phyloP scores from a whole-genome alignment of 2,113 vertebrate species.

The Carollia perspicillata region DNA sequence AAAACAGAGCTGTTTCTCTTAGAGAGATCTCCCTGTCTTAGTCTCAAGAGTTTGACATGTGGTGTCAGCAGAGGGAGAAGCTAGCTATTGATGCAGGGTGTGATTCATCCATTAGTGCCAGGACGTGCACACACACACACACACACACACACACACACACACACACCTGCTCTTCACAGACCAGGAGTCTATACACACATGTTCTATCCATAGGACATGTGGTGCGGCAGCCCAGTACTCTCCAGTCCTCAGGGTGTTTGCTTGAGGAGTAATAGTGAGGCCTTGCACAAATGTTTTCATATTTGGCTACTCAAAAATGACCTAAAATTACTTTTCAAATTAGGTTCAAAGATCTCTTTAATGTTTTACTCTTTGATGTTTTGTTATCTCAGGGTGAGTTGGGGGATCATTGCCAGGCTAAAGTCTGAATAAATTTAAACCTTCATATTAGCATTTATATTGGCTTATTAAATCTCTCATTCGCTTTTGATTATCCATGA shows the following conservation, averaged over 20 bases:
- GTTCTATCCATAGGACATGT: not conserved
- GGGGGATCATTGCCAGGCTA: slow-evolving; percentile 32
- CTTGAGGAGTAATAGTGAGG: not conserved
- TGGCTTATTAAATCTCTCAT: slow-evolving; percentile 44
- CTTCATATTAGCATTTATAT: slow-evolving; percentile 35
- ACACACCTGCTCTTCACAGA: not conserved
- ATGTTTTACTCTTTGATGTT: slow-evolving; percentile 39
- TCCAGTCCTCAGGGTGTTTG: not conserved
- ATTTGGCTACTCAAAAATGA: not conserved
- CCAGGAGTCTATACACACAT: not conserved
- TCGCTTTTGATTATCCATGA: slow-evolving; percentile 56
- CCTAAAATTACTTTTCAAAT: slow-evolving; percentile 33
- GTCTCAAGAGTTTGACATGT: not conserved
- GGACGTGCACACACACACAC: not conserved
- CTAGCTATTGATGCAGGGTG: not conserved
- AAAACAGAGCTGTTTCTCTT: not conserved
- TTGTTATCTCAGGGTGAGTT: slow-evolving; percentile 22
- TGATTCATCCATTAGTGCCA: not conserved
- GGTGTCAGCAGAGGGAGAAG: not conserved
- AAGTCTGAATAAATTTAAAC: slow-evolving; percentile 45
- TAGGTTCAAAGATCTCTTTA: slow-evolving; percentile 49
- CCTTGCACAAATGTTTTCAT: slow-evolving; percentile 43
- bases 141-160: not conserved
- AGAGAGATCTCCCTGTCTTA: not conserved
- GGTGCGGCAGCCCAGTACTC: not conserved